Base-by-base conservation (phyloP, 1,140 invertebrate genomes). In the Hylaeus volcanicus region DNA sequence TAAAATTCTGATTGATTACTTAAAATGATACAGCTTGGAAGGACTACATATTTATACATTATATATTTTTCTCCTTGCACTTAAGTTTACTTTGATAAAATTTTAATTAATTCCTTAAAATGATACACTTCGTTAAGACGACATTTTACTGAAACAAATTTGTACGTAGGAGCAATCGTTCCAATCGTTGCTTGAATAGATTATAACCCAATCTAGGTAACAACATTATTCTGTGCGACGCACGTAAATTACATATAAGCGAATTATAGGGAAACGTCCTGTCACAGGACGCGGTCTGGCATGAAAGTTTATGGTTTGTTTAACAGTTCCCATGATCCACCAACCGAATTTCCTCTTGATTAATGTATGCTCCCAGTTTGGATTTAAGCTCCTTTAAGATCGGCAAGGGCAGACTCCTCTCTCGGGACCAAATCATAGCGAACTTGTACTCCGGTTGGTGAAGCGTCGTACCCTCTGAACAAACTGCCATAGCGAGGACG, bases 341-440 rank as follows among this genome's bases (percentile, higher is more conserved):
- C 60, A 65, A n/a, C 48, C 56, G 79, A 73, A 86, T 86, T 58
- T 74, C 56, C 51, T 74, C 68, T 73, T 73, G 70, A 68, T 88
- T 82, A 74, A 89, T 70, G 77, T 88, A 89, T 39, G 56, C 48
- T 26, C 60, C 48, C 1, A 85, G 63, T 78, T 75, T 81, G 5
- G 79, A 61, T 64, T 86, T 85, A 64, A 84, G 81, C 64, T 72
- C 70, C 56, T 75, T 55, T 12, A 88, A 74, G 58, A 84, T 84
- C 70, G 72, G 76, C 37, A 66, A 56, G 61, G 82, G 66, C 39
- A 85, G 14, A 48, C 51, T 76, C n/a, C 51, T 84, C 74, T 85
- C 79, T 8, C 81, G 88, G 64, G 89, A 89, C 78, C 83, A 88
- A 86, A 88, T 89, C 88, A 89, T 90, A 37, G 83, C 71, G 64